These are phyloP conservation scores for Anoplolepis gracilipes DNA, from an alignment of 1,140 invertebrate species.

Conservation along the genomic window DNA sequence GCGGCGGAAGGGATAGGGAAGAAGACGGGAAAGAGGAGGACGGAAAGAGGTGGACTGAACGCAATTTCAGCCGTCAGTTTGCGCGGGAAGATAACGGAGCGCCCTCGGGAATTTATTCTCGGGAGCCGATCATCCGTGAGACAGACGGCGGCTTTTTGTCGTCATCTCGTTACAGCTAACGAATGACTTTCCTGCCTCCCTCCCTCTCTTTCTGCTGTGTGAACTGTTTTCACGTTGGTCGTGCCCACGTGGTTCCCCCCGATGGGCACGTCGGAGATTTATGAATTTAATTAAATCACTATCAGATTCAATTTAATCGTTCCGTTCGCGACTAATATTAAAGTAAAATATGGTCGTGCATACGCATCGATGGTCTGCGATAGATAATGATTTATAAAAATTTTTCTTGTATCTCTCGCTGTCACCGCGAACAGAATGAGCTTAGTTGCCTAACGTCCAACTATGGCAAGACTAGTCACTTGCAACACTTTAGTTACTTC, in stretches of 20 bases:
- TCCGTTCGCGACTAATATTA: background rate
- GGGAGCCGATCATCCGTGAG: conserved; percentile 48
- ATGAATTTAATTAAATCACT: conserved; percentile 50
- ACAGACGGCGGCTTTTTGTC: conserved; percentile 61
- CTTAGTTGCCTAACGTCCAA: no score
- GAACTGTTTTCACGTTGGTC: conserved; percentile 34
- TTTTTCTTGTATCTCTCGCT: background rate
- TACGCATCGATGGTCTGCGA: background rate
- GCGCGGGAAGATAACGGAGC: conserved; percentile 60
- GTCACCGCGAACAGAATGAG: background rate
- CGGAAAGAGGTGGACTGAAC: conserved; percentile 40
- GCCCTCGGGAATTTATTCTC: conserved; percentile 52
- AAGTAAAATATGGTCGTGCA: conserved; percentile 11
- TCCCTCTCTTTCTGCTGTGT: background rate
- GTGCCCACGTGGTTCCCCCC: conserved; percentile 34
- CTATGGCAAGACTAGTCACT: background rate
- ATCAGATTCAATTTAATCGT: conserved; percentile 55
- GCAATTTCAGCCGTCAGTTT: conserved; percentile 68
- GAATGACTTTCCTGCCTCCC: conserved; percentile 22
- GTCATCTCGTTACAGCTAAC: conserved; percentile 58
- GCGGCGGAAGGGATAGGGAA: background rate
- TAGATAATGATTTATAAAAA: conserved; percentile 12
- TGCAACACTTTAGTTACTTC: background rate
- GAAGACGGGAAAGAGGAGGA: background rate
- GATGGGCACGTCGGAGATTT: conserved; percentile 38